Evolutionary conservation across 2,888 invertebrate genomes (phyloP).

Genomic region (Isotomurus palustris): DNA sequence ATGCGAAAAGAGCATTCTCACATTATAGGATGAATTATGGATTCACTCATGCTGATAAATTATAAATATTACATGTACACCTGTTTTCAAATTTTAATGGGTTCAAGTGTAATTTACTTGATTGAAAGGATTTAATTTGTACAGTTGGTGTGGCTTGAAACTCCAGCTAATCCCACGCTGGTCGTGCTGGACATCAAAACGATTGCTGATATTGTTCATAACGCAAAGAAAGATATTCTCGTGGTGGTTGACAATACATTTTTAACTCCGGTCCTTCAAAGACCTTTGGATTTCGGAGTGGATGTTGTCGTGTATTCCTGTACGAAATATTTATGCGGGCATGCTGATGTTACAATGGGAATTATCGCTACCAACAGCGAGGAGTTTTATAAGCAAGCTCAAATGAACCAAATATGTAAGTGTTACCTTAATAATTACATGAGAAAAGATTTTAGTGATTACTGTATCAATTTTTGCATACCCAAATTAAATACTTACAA

Average conservation of each 20-base stretch:
- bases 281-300: slow-evolving; percentile 57
- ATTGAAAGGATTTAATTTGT: background rate
- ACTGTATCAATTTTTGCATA: too few relatives aligned
- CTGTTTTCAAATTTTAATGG: too few relatives aligned
- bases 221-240: slow-evolving; percentile 48
- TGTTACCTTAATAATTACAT: background rate
- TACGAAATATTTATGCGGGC: slow-evolving; percentile 62
- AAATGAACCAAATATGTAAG: slow-evolving; percentile 54
- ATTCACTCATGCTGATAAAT: too few relatives aligned
- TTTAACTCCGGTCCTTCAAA: slow-evolving; percentile 48
- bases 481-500: too few relatives aligned
- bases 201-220: slow-evolving; percentile 50
- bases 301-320: slow-evolving; percentile 58
- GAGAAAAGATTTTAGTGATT: too few relatives aligned
- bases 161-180: slow-evolving; percentile 60
- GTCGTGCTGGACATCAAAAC: slow-evolving; percentile 56
- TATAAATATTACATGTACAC: too few relatives aligned
- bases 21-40: too few relatives aligned
- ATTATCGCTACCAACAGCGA: slow-evolving; percentile 54
- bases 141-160: slow-evolving; percentile 58
- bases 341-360: slow-evolving; percentile 60
- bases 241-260: slow-evolving; percentile 58
- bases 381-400: slow-evolving; percentile 52
- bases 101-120: too few relatives aligned
- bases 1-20: too few relatives aligned